A percentile compares a stretch with the other conserved stretches of the same genome.
phyloP scores from a whole-genome alignment of 2,113 vertebrate genomes.

The Leptobrachium leishanense region DNA sequence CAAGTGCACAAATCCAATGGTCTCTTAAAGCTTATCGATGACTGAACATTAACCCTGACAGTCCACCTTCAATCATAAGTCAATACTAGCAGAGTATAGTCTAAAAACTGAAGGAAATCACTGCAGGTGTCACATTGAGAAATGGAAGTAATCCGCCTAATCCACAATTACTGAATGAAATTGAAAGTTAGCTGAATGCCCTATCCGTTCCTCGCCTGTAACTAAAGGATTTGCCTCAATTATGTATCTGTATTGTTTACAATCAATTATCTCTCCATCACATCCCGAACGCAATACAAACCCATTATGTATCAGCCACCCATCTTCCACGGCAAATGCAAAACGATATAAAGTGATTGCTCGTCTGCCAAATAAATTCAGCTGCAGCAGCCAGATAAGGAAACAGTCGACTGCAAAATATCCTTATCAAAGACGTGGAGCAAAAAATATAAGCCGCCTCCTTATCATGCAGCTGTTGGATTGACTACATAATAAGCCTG shows the following conservation, averaged over 20 bases:
- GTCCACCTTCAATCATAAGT: no score
- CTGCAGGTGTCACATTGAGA: conserved; percentile 26
- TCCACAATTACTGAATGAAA: conserved; percentile 24
- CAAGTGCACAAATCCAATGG: no score
- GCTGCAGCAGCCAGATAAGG: conserved; percentile 38
- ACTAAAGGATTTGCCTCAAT: conserved; percentile 44
- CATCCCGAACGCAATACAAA: conserved; percentile 30
- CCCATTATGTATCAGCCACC: conserved; percentile 28
- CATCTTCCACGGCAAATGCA: conserved; percentile 20
- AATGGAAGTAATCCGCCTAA: conserved; percentile 17
- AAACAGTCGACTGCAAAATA: not conserved
- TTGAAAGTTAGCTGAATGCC: conserved; percentile 20
- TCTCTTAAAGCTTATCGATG: no score
- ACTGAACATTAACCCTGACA: no score
- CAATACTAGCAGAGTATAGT: no score
- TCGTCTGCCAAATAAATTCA: conserved; percentile 15
- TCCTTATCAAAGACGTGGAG: conserved; percentile 45
- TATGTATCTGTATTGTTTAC: conserved; percentile 41
- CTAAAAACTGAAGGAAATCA: not conserved
- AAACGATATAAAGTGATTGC: not conserved
- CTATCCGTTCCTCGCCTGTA: conserved; percentile 11
- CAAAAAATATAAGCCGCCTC: conserved; percentile 52
- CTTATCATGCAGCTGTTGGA: conserved; percentile 56
- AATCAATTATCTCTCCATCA: conserved; percentile 40
- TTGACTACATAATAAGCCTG: conserved; percentile 53